Base-by-base conservation (phyloP, 1,140 invertebrate genomes). In the Fopius arisanus region DNA sequence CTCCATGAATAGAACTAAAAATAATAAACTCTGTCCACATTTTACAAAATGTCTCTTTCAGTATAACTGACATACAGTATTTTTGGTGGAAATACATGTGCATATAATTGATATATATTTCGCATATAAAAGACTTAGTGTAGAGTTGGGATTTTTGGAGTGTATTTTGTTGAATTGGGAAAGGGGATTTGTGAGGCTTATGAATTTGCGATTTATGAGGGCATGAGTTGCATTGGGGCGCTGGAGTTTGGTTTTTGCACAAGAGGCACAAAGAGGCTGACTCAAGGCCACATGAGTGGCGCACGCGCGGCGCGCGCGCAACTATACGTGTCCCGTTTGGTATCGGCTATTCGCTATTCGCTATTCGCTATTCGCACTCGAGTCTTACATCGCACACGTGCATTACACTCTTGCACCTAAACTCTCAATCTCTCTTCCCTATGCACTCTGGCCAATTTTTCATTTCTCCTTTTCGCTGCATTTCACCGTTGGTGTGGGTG, bases 201-300 rank as follows among this genome's bases (percentile, higher is more conserved):
- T n/a, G n/a, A n/a, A n/a, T n/a, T n/a, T n/a, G n/a, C n/a, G n/a
- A n/a, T n/a, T n/a, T n/a, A n/a, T n/a, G n/a, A n/a, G n/a, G n/a
- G n/a, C 23, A 59, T 59, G 54, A 59, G 21, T 59, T 23, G 54
- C 23, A 59, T 65, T 16, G 6, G 23, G 40, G 10, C 41, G 41
- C 51, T 69, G 43, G 23, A 69, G 31, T 48, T 72, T 62, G 59
- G 33, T 72, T 73, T 73, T 48, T 51, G 80, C 81, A n/a, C n/a
- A n/a, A n/a, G n/a, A n/a, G 78, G 84, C 85, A 87, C 86, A 87
- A 87, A 87, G 86, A 87, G 83, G 82, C 85, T 76, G 81, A 82
- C 82, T 86, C 85, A 87, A 87, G 86, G 86, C 84, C 85, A 80
- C 74, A 73, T 75, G 75, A 81, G 75, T 77, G 21, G 79, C 75